Evolutionary conservation across 2,888 invertebrate species (phyloP), one percentile per base, ranked within the genome.

Genomic region (Lithosia quadra): DNA sequence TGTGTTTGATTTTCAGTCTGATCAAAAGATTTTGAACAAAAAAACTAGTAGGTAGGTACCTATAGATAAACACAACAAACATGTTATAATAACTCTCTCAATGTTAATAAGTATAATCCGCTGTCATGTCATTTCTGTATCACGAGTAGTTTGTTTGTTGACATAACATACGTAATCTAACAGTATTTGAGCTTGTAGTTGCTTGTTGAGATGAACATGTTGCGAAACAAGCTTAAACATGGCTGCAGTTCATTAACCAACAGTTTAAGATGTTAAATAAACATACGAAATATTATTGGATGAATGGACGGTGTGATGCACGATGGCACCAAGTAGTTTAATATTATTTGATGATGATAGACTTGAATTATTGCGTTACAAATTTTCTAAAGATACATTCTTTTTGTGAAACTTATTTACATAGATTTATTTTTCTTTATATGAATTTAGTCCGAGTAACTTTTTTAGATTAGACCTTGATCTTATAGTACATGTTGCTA

Each of bases 181-280:
- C 63, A 22, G 28, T 76, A 72, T 76, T 72, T 69, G 65, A 49
- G 15, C 61, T 60, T 67, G 49, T 68, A 67, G 24, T 65, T 68
- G 72, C 34, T 4, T 57, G 84, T 58, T 58, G 18, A 58, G 90
- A 90, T 89, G 88, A 90, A 88, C 90, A 85, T 88, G 90, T 91
- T 86, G 75, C 80, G 86, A 88, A 91, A 92, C 86, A 86, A 78
- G 87, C 88, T 90, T 86, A 88, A 67, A 68, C 77, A 87, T 86
- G 81, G 74, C 81, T 78, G 87, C 84, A 92, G 91, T 94, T 94
- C 94, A 94, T 94, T 93, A 94, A 82, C 86, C 81, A 84, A 89
- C 91, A 91, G 92, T 93, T 93, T 93, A 93, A 94, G 93, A 93
- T 90, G 91, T 94, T 94, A 93, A 93, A 90, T 92, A 95, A 94